A percentile compares a stretch with the other conserved stretches of the same genome.
phyloP scores from a whole-genome alignment of 2,113 vertebrate species.

The Percopsis transmontana region DNA sequence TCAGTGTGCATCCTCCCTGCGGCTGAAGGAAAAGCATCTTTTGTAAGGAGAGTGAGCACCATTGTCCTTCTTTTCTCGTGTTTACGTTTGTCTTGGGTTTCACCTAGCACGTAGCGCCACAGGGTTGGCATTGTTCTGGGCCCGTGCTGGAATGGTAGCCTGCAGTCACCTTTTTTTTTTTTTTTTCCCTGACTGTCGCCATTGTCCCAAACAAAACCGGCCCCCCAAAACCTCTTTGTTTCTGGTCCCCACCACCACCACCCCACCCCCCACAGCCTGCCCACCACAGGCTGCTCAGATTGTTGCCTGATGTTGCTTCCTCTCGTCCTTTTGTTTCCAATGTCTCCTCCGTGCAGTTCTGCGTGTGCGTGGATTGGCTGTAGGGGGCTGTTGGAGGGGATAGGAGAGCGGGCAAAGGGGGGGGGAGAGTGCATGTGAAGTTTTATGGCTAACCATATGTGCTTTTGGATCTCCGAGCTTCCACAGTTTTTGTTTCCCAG shows the following conservation, averaged over 20 bases:
- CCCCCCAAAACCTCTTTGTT: conserved; percentile 57
- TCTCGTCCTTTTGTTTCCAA: conserved; percentile 75
- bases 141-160: conserved; percentile 66
- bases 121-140: conserved; percentile 70
- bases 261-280: no score
- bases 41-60: conserved; percentile 55
- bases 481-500: conserved; percentile 60
- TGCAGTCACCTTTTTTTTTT: conserved; percentile 57
- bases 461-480: conserved; percentile 77
- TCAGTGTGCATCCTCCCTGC: conserved; percentile 52
- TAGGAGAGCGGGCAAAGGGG: conserved; percentile 8
- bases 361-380: conserved; percentile 39
- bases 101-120: conserved; percentile 52
- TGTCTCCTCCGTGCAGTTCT: conserved; percentile 66
- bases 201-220: conserved; percentile 44
- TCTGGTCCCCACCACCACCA: conserved; percentile 24
- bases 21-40: conserved; percentile 64
- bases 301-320: conserved; percentile 67
- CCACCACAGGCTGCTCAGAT: conserved; percentile 60
- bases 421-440: conserved; percentile 76
- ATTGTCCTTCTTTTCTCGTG: conserved; percentile 65
- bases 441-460: conserved; percentile 79
- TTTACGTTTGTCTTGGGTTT: conserved; percentile 71
- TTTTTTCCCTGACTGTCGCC: conserved; percentile 50
- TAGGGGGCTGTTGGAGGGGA: conserved; percentile 38